Conservation (phyloP, 1,140 invertebrate genomes). For the Archegozetes longisetosus region DNA sequence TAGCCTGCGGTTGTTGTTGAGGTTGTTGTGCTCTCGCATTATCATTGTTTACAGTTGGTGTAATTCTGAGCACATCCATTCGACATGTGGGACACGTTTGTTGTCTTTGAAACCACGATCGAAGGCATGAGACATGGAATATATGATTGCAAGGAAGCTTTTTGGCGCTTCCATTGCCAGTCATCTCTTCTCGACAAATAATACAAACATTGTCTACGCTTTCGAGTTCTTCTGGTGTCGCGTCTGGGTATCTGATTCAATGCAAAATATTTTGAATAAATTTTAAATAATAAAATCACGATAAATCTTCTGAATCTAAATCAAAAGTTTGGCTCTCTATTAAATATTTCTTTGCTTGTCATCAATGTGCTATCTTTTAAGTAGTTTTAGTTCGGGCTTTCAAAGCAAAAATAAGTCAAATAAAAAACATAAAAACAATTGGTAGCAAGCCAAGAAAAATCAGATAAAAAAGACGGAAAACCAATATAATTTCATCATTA, state of each 20-base stretch:
- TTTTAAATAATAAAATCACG: no score
- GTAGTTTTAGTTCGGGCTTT: no score
- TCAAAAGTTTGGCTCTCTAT: no score
- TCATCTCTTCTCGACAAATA: conserved; percentile 90
- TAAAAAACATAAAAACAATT: no score
- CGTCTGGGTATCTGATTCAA: conserved; percentile 68
- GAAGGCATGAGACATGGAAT: conserved; percentile 93
- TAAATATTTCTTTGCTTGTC: no score
- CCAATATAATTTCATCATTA: no score
- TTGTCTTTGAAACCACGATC: conserved; percentile 98
- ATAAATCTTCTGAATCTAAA: no score
- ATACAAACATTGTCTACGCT: conserved; percentile 96
- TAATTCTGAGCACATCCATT: conserved; percentile 66
- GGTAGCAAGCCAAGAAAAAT: no score
- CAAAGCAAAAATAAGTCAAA: no score
- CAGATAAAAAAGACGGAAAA: no score
- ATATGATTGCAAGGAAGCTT: conserved; percentile 99
- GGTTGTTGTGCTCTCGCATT: conserved; percentile 10
- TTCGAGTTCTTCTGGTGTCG: conserved; percentile 79
- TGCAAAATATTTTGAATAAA: no score
- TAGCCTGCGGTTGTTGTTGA: conserved; percentile 15
- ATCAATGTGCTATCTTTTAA: no score
- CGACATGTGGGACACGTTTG: conserved; percentile 99
- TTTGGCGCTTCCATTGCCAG: conserved; percentile 51
- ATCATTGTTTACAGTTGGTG: neutral